These are phyloP conservation scores for Zaprionus obscuricornis DNA, from an alignment of 2,888 invertebrate species.

Conservation along the genomic window DNA sequence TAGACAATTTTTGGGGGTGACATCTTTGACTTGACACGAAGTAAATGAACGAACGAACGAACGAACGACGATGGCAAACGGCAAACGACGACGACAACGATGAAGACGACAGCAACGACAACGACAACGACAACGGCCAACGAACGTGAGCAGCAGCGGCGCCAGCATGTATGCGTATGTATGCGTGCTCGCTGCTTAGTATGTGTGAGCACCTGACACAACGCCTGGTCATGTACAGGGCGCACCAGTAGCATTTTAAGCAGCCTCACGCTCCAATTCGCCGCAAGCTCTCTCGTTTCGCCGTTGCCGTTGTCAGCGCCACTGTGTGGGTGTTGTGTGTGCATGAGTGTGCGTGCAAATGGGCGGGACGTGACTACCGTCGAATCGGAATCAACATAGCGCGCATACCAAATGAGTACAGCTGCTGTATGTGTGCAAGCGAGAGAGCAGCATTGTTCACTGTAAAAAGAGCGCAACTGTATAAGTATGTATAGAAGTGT, in stretches of 20 bases:
- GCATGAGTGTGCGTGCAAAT: conserved; percentile 81
- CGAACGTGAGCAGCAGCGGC: conserved; percentile 52
- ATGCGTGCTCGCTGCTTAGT: conserved; percentile 27
- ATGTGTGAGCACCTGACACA: conserved; percentile 81
- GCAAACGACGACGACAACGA: conserved; percentile 8
- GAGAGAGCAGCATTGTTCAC: no score
- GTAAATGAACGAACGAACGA: conserved; percentile 12
- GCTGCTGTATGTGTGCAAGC: conserved; percentile 39
- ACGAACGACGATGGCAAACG: conserved; percentile 25
- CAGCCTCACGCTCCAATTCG: conserved; percentile 83
- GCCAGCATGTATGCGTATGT: conserved; percentile 25
- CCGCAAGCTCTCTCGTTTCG: conserved; percentile 49
- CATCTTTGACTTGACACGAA: conserved; percentile 78
- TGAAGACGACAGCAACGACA: conserved; percentile 1
- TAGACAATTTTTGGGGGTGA: conserved; percentile 75
- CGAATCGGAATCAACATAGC: conserved; percentile 82
- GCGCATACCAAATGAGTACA: conserved; percentile 81
- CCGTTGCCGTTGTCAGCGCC: no score
- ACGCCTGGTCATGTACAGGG: conserved; percentile 82
- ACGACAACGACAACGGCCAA: conserved; percentile 16
- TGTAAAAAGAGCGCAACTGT: no score
- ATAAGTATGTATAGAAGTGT: no score
- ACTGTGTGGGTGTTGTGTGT: conserved; percentile 38
- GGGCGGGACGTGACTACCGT: conserved; percentile 84
- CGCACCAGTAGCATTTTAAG: conserved; percentile 84